Evolutionary conservation across 2,113 vertebrate genomes (phyloP).

Genomic region (Actenoides hombroni): DNA sequence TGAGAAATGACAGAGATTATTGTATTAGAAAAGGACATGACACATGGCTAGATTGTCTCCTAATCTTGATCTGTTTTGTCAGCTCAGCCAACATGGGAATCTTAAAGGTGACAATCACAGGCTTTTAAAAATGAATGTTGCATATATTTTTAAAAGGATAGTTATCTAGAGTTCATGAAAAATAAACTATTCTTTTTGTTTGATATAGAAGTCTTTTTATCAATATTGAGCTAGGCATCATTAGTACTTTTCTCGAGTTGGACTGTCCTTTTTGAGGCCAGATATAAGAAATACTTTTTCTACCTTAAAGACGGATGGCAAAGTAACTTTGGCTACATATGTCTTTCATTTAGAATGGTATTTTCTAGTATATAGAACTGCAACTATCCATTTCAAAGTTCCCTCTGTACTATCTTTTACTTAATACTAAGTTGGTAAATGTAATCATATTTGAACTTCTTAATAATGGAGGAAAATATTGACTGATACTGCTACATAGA

Average conservation of each 20-base stretch:
- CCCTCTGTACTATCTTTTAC: not conserved
- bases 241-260: not conserved
- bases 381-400: not conserved
- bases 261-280: not conserved
- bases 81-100: not conserved
- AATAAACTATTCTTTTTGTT: not conserved
- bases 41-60: not conserved
- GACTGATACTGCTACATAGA: accelerated
- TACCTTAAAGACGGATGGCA: not conserved
- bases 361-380: not conserved
- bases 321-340: not conserved
- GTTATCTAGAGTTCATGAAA: not conserved
- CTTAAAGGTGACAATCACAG: not conserved
- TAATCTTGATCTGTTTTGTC: not conserved
- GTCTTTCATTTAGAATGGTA: not conserved
- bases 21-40: not conserved
- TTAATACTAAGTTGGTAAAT: not conserved
- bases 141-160: not conserved
- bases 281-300: not conserved
- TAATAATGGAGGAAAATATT: not conserved
- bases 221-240: not conserved
- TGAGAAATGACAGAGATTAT: not conserved
- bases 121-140: not conserved
- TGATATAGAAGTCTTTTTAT: not conserved
- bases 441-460: not conserved